Base-by-base conservation (phyloP, 2,113 vertebrate genomes). In the Lepus timidus region DNA sequence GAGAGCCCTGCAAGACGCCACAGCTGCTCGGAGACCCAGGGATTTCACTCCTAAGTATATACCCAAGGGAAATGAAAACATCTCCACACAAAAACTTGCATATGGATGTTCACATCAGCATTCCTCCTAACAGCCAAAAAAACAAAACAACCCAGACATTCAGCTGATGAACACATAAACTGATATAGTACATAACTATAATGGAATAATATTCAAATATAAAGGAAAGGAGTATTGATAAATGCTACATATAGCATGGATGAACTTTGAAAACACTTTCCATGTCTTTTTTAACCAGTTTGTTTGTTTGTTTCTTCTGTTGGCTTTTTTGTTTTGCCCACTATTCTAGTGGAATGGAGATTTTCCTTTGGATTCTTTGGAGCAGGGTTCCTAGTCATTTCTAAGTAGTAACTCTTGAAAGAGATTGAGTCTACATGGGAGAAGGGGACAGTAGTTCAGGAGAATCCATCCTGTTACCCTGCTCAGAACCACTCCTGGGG, bases 391-490 rank as follows among this genome's bases (percentile, higher is more conserved):
- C 73, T 84, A 55, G 61, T 29, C 0, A 1, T 52, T 91, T 68
- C 39, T 64, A 22, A 86, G 19, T 44, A 33, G 74, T 2, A 76
- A 9, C 11, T 39, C 33, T 23, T 27, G 78, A 65, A 65, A 70
- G 27, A 44, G 52, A 33, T 16, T 25, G 11, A 55, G 44, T 44
- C 44, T 9, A 13, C 0, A 55, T 1, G 0, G 62, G 17, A 9
- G 23, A 16, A 13, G 3, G 31, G 51, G 73, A 7, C 3, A 7
- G 49, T 20, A 8, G 25, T 27, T 0, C 3, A 16, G 65, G 29
- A 76, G 4, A 19, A 27, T 16, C 19, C 8, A 5, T 1, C 16
- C 25, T 44, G 13, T 65, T 0, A 0, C 25, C 25, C 9, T 3
- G 14, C 75, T n/a, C 33, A 22, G 36, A 61, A 29, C 6, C 33